Evolutionary conservation across 2,113 vertebrate genomes (phyloP), one percentile per base, ranked within the genome.

Genomic region (Petaurus breviceps): DNA sequence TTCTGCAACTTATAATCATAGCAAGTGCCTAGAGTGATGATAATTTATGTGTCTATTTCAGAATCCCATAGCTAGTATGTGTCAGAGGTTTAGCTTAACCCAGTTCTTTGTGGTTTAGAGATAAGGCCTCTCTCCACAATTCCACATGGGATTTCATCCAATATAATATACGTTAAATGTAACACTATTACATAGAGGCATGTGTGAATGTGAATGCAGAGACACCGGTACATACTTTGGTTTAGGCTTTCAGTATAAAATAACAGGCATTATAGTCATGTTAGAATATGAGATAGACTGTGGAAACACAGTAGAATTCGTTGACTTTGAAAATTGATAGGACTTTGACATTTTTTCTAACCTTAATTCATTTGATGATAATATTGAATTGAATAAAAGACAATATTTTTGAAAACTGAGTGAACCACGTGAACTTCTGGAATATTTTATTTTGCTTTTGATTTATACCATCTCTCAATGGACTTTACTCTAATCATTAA

Each of bases 371-470:
- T 14, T 25, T 12, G 90, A 46, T 24, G 54, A n/a, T n/a, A n/a
- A 47, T 9, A 89, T 89, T 2, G n/a, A 77, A 51, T 19, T 47
- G 95, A 28, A 97, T 46, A 57, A 47, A 91, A 94, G 43, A 46
- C 28, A 12, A 53, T 37, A n/a, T 37, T 1, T 47, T 37, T 91
- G 92, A 91, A 89, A 94, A 24, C 2, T 54, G 52, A 95, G 96
- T 31, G 53, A 97, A 96, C 26, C 77, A 92, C 51, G 90, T 47
- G 84, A 91, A 55, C 37, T 93, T 95, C 37, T 53, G 37, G 95
- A 94, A 94, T 94, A 93, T 94, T 89, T 95, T 24, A 52, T 16
- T 55, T 1, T 89, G 54, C 37, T 92, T 97, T 95, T 96, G 49
- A 95, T 95, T 96, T 91, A 93, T 90, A 24, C 3, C 93, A 7